Percentiles rank a stretch among this genome's conserved stretches.
phyloP scores from a whole-genome alignment of 2,797 vertebrate species.

The Gymnocypris eckloni region DNA sequence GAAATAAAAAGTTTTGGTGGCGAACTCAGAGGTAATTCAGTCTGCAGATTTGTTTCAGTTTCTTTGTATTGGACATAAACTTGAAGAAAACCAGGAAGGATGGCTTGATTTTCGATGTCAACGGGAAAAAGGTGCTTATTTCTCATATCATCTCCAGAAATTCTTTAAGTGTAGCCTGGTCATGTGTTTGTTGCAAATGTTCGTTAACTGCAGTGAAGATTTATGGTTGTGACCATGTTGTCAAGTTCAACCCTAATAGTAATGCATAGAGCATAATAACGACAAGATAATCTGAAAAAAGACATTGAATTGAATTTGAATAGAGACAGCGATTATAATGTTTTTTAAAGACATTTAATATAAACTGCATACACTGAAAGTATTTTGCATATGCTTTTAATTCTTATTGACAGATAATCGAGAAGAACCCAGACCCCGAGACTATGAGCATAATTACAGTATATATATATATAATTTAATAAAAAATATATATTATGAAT shows the following conservation, averaged over 20 bases:
- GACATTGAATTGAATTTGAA: not conserved
- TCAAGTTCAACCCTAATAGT: not conserved
- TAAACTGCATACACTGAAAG: not conserved
- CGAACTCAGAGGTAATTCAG: too few species aligned
- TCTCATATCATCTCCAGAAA: not conserved
- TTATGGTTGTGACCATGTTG: not conserved
- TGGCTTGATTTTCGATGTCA: conserved; percentile 81
- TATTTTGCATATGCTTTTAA: not conserved
- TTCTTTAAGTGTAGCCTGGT: not conserved
- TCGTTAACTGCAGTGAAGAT: not conserved
- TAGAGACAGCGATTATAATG: not conserved
- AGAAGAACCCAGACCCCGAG: conserved; percentile 85
- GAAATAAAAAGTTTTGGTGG: not conserved
- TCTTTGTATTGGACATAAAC: not conserved
- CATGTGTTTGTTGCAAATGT: not conserved
- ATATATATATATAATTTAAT: too few species aligned
- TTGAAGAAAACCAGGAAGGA: not conserved
- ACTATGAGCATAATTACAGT: conserved; percentile 63
- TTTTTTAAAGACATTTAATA: not conserved
- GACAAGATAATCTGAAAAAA: not conserved
- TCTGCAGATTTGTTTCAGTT: not conserved
- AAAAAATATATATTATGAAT: too few species aligned
- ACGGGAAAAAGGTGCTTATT: conserved; percentile 81
- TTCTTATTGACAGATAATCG: conserved; percentile 76
- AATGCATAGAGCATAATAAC: not conserved